phyloP scores from a whole-genome alignment of 2,797 vertebrate species.

The Pygocentrus nattereri region DNA sequence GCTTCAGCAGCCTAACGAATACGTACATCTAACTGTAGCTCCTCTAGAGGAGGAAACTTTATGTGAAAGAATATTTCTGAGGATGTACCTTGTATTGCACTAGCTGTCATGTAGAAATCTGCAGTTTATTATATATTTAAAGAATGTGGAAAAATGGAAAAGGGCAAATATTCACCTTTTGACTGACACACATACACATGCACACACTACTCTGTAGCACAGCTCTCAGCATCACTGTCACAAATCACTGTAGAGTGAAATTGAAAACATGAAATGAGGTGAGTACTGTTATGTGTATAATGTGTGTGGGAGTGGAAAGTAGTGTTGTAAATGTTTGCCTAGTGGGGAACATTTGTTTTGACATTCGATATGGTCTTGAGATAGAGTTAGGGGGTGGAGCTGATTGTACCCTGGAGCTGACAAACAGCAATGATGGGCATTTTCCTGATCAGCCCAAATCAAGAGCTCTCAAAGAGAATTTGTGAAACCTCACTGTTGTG shows the following conservation, averaged over 20 bases:
- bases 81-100: not conserved
- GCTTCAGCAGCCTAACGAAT: not conserved
- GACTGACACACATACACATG: not conserved
- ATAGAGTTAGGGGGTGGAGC: not conserved
- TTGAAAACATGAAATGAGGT: constrained; percentile 78
- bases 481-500: not conserved
- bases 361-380: constrained; percentile 16
- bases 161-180: constrained; percentile 17
- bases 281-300: constrained; percentile 78
- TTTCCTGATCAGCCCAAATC: not conserved
- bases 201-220: constrained; percentile 56
- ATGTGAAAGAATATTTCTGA: not conserved
- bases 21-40: not conserved
- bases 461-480: not conserved
- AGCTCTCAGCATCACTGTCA: constrained; percentile 76
- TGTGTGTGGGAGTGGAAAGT: constrained; percentile 57
- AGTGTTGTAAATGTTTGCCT: constrained; percentile 61
- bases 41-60: not conserved
- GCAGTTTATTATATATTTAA: not conserved
- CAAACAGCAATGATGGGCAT: not conserved
- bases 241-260: constrained; percentile 79
- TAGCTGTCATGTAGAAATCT: not conserved
- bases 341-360: constrained; percentile 42
- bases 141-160: not conserved
- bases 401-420: not conserved